Base-by-base conservation (phyloP, 2,888 invertebrate species). In the Alcis repandata region DNA sequence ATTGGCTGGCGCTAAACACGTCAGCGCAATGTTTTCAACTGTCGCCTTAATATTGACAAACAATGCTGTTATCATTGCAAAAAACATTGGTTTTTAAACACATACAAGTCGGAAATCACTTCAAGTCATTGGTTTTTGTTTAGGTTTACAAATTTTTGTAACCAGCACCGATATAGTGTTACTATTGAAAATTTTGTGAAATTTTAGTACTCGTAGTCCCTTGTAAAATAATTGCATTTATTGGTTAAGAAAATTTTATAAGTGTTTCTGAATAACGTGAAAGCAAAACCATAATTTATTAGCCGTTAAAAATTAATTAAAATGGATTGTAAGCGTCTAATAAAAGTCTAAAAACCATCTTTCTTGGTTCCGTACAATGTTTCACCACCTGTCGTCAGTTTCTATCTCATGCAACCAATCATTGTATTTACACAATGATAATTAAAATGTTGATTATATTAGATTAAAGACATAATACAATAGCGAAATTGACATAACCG, bases 401-500 rank as follows among this genome's bases (percentile, higher is more conserved):
- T 9, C 9, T 32, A 48, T 27, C 22, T 48, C 46, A n/a, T n/a
- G 22, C 27, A 48, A 48, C 27, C 13, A 22, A 46, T 46, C 7
- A 51, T 33, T 36, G 13, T 20, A 51, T 51, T 51, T 51, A n/a
- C 20, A n/a, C 17, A 36, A 51, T 51, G 36, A 51, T 51, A 19
- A 27, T 48, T 13, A 32, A 10, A 49, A 4, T 13, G 49, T 32
- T 36, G 40, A 43, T 8, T 33, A 11, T 38, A 45, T n/a, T 56
- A 56, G 54, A 32, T 43, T 56, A 56, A 17, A 32, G 15, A 41
- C 6, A 36, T n/a, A 49, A 49, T 20, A 54, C 53, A 69, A 56
- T 64, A 70, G 61, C 13, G 57, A 59, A 52, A 54, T 67, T 63
- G 68, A 68, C 67, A 68, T 67, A 72, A 71, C 67, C 60, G 70